Conservation (phyloP, 2,113 vertebrate species). For the Austrofundulus limnaeus region DNA sequence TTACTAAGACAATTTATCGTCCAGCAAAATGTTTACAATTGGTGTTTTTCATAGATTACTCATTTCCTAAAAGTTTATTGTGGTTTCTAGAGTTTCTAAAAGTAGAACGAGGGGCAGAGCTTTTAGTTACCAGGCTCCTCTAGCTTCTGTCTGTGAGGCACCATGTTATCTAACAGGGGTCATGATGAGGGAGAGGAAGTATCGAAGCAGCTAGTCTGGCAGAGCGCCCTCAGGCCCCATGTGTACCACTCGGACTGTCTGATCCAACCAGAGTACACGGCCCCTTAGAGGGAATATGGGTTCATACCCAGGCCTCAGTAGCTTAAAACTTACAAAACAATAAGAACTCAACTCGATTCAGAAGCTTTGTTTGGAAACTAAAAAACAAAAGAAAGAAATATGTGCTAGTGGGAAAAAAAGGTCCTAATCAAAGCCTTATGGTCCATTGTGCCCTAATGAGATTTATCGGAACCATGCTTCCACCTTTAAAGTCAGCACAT, state of each 20-base stretch:
- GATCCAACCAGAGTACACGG: slow-evolving; percentile 58
- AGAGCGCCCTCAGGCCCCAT: slow-evolving; percentile 51
- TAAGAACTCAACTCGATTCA: slow-evolving; percentile 32
- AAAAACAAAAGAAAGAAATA: neutral
- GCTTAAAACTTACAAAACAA: slow-evolving; percentile 41
- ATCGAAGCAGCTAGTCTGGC: slow-evolving; percentile 68
- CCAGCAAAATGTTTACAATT: no score
- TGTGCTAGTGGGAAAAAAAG: neutral
- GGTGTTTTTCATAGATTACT: no score
- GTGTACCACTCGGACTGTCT: slow-evolving; percentile 63
- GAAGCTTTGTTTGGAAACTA: neutral
- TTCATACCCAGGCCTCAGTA: slow-evolving; percentile 36
- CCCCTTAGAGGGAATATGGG: slow-evolving; percentile 52
- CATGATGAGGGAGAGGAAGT: slow-evolving; percentile 62
- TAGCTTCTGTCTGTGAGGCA: no score
- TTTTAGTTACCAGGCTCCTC: no score
- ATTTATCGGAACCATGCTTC: slow-evolving; percentile 8
- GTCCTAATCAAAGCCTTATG: neutral
- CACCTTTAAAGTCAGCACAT: slow-evolving; percentile 4
- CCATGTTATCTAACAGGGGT: slow-evolving; percentile 76
- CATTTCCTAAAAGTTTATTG: no score
- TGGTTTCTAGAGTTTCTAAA: no score
- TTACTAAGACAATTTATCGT: no score
- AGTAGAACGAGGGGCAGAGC: no score
- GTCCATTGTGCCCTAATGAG: neutral